phyloP scores from a whole-genome alignment of 2,797 vertebrate species.

The Mus spretus region DNA sequence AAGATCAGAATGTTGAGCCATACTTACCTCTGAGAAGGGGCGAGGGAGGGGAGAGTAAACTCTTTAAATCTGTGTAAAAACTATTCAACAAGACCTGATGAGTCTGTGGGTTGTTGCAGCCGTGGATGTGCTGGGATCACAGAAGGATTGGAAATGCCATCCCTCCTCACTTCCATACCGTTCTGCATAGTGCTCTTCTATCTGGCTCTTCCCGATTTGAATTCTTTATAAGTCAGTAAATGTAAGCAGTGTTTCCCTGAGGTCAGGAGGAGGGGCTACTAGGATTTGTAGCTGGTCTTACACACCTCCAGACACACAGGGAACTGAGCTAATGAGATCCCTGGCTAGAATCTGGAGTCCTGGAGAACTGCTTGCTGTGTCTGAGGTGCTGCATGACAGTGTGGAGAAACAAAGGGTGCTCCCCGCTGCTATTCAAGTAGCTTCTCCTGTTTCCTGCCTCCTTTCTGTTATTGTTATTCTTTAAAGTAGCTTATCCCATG shows the following conservation, averaged over 20 bases:
- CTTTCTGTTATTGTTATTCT: background rate
- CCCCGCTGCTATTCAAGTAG: background rate
- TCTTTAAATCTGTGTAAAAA: background rate
- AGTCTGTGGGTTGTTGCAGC: background rate
- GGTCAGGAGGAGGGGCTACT: background rate
- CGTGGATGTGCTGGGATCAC: background rate
- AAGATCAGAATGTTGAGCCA: background rate
- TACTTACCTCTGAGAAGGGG: background rate
- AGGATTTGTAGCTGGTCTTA: background rate
- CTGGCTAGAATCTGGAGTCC: background rate
- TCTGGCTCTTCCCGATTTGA: background rate
- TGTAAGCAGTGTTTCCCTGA: background rate
- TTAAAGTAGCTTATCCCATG: slow-evolving; percentile 8
- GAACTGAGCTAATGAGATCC: background rate
- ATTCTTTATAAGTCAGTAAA: background rate
- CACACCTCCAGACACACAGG: background rate
- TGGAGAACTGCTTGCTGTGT: background rate
- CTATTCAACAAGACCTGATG: background rate
- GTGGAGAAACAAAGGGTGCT: background rate
- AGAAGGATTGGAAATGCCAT: background rate
- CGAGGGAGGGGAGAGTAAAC: background rate
- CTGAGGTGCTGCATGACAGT: background rate
- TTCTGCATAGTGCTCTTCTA: background rate
- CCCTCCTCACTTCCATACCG: background rate
- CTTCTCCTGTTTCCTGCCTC: background rate